Evolutionary conservation across 2,888 invertebrate genomes (phyloP), one percentile per base, ranked within the genome.

Genomic region (Stictocephala bisonia): DNA sequence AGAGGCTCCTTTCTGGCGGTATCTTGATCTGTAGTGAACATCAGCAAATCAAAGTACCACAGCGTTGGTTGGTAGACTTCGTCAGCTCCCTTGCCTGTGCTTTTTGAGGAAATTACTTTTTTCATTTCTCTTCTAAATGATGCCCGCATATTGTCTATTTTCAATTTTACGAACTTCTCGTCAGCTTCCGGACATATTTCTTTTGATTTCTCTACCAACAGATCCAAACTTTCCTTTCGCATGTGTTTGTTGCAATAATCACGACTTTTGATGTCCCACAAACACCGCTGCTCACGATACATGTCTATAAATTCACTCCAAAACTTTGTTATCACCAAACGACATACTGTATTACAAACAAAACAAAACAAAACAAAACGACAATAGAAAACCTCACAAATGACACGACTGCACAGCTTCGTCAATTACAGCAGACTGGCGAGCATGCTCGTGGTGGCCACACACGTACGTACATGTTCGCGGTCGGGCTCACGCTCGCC

Each of bases 1-100:
- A n/a, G n/a, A n/a, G n/a, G n/a, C n/a, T n/a, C n/a, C n/a, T n/a
- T n/a, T 11, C 48, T 67, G n/a, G 50, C 48, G 4, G 29, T 22
- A 26, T 67, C 48, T 26, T 50, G 15, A 27, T 67, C 67, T 50
- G 15, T 67, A 3, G 48, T 67, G 20, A 48, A 48, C 26, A 7
- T 4, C n/a, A 67, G 44, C 41, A 60, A 27, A 67, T 67, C 67
- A 20, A 51, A 69, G 22, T 69, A 69, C 69, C 69, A 69, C 18
- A 69, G 51, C 11, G 69, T 18, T 69, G 69, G 69, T 22, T 31
- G 18, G 31, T 51, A 69, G 11, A 66, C 66, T 24, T 66, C 66
- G 40, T 66, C 66, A 22, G 9, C 20, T 51, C 51, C 31, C 9
- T n/a, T 51, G 15, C 69, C 51, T 3, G 51, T 69, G 15, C 22